Conservation (phyloP, 2,797 vertebrate genomes). For the Gymnopithys bicolor region DNA sequence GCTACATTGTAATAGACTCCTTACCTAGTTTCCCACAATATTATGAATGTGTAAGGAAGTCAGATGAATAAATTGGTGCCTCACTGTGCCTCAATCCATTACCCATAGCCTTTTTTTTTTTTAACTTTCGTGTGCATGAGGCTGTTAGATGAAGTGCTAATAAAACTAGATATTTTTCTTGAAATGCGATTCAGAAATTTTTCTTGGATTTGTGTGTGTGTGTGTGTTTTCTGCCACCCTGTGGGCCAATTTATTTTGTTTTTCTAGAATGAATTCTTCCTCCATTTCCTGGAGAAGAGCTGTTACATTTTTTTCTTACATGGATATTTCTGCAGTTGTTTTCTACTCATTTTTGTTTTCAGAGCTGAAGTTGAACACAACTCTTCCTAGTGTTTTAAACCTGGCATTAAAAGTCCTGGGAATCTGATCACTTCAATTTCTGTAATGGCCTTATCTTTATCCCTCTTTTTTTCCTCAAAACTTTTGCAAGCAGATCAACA, state of each 20-base stretch:
- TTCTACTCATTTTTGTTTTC: neutral
- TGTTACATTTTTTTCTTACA: neutral
- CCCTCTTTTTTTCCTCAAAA: too few species aligned
- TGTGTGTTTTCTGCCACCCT: slow-evolving; percentile 10
- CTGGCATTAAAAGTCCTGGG: neutral
- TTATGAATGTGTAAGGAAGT: neutral
- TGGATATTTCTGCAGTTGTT: neutral
- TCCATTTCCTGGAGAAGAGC: neutral
- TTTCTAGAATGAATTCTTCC: neutral
- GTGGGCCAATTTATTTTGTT: neutral
- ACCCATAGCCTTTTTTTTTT: neutral
- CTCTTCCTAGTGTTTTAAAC: neutral
- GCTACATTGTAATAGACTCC: neutral
- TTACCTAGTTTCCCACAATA: neutral
- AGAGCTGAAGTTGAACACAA: neutral
- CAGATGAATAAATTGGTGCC: neutral
- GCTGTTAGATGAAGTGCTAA: neutral
- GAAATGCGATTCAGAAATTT: neutral
- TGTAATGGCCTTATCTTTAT: neutral
- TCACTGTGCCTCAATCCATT: neutral
- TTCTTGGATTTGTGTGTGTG: neutral
- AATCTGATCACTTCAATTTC: neutral
- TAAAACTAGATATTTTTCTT: neutral
- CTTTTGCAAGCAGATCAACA: neutral
- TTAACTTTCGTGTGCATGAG: neutral